Evolutionary conservation across 2,113 vertebrate genomes (phyloP), one percentile per base, ranked within the genome.

Genomic region (Sigmodon hispidus): DNA sequence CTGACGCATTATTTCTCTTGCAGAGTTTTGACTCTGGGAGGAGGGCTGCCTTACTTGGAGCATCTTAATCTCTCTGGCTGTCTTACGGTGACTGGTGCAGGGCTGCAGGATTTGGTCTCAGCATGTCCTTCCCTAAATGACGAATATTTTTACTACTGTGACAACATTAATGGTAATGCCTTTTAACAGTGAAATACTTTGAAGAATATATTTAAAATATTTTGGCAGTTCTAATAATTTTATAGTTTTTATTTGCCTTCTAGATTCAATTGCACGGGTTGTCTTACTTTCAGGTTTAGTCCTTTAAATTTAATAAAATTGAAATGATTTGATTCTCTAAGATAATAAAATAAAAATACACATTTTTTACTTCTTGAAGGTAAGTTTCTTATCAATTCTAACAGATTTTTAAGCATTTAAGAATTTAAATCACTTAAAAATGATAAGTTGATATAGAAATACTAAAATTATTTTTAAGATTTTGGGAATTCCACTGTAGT

Each of bases 101-200:
- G 99, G 92, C 99, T 99, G 96, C 99, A 99, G 97, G 99, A 99
- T 92, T 98, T 99, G 96, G 99, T 99, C 93, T 98, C 99, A 3
- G 99, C 98, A 12, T 99, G 99, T 91, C 99, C 99, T 76, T 98
- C 99, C 87, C 99, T 99, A 69, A 99, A 99, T 15, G 99, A 99
- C 73, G 99, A 99, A 98, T 99, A 99, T 98, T 99, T 99, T 98
- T 99, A 99, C 99, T 99, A 99, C 99, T 99, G 99, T 99, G 99
- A 99, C 99, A 99, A 99, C 98, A 99, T 99, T 98, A 99, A 99
- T 94, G 99, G 99, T 99, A 99, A 99, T 98, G 97, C 96, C 92
- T 97, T 52, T 90, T 85, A 75, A 61, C 85, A 95, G 0, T 52
- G 84, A 80, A 79, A 40, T 94, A 52, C 73, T 90, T 93, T 85